phyloP scores from a whole-genome alignment of 2,888 invertebrate genomes.

The Teleiodes luculella region DNA sequence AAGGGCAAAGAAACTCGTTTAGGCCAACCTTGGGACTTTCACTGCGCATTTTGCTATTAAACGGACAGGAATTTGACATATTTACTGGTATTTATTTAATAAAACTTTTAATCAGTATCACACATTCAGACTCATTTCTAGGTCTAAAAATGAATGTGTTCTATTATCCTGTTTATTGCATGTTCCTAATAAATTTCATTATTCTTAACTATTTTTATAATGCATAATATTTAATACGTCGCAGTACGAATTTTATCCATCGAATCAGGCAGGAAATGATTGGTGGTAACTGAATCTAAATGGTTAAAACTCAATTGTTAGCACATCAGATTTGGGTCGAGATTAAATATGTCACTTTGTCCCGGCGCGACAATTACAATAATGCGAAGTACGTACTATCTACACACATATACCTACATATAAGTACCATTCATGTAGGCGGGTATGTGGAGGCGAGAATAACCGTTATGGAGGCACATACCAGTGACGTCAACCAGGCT shows the following conservation, averaged over 20 bases:
- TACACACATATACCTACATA: constrained; percentile 27
- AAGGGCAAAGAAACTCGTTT: constrained; percentile 77
- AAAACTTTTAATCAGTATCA: too few species aligned
- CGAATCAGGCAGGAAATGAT: constrained; percentile 30
- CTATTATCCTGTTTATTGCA: too few species aligned
- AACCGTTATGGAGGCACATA: constrained; percentile 78
- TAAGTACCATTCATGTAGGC: constrained; percentile 35
- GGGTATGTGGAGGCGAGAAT: constrained; percentile 66
- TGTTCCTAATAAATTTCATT: too few species aligned
- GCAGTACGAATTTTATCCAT: constrained; percentile 25
- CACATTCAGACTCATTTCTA: too few species aligned
- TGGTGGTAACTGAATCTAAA: constrained; percentile 24
- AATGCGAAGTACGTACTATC: constrained; percentile 43
- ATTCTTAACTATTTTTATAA: too few species aligned
- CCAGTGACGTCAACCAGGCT: constrained; percentile 75
- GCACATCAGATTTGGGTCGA: constrained; percentile 64
- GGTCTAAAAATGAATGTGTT: too few species aligned
- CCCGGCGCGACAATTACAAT: constrained; percentile 59
- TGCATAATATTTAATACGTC: too few species aligned
- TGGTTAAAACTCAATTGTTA: constrained; percentile 37
- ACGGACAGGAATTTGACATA: too few species aligned
- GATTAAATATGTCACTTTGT: constrained; percentile 62
- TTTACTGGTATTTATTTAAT: too few species aligned
- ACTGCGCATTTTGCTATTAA: constrained; percentile 59
- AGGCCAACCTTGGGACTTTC: constrained; percentile 72